A percentile compares a stretch with the other conserved stretches of the same genome.
These are phyloP conservation scores for Psilopogon haemacephalus DNA, from an alignment of 2,113 vertebrate genomes.

Conservation along the genomic window DNA sequence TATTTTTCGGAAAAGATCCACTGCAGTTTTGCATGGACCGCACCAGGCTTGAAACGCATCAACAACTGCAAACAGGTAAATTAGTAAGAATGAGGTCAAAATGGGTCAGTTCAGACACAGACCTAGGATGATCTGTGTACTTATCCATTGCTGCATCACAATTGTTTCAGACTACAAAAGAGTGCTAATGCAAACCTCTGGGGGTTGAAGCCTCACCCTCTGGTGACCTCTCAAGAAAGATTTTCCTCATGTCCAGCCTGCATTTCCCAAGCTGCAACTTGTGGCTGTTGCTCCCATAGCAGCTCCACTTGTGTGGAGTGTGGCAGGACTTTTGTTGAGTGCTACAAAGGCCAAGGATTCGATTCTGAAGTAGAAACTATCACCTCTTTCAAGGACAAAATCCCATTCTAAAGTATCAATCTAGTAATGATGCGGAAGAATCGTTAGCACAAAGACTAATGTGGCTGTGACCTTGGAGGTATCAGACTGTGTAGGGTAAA, in stretches of 20 bases:
- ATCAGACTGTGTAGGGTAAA: not conserved
- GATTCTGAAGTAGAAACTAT: not conserved
- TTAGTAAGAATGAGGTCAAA: not conserved
- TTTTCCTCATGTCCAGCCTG: not conserved
- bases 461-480: not conserved
- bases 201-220: not conserved
- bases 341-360: not conserved
- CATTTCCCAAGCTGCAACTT: not conserved
- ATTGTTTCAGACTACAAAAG: not conserved
- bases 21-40: constrained; percentile 89
- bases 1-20: constrained; percentile 90
- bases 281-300: not conserved
- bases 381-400: not conserved
- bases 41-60: constrained; percentile 93
- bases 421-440: not conserved
- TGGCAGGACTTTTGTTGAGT: not conserved
- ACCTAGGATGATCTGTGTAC: not conserved
- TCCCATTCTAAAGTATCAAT: not conserved
- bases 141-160: not conserved
- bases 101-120: not conserved
- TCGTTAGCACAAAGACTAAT: not conserved
- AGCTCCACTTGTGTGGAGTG: not conserved
- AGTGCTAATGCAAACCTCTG: not conserved
- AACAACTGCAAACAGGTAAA: constrained; percentile 77
- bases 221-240: not conserved